Evolutionary conservation across 1,140 invertebrate species (phyloP).

Genomic region (Sweltsa coloradensis): DNA sequence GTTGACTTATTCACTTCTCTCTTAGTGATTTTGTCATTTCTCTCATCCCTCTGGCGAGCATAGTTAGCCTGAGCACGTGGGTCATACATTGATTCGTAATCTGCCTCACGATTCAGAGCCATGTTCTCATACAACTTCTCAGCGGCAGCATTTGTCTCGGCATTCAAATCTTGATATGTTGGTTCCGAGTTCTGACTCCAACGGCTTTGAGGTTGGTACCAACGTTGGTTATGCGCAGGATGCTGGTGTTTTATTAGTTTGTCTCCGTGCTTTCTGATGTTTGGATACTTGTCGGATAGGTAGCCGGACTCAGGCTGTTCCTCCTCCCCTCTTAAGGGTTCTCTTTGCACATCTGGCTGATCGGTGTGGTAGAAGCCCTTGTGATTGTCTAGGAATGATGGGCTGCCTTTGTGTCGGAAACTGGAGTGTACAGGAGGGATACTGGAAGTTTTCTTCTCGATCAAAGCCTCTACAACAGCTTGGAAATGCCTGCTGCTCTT

Average conservation of each 20-base stretch:
- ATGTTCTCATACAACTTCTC: too few relatives aligned
- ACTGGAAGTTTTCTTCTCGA: neutral
- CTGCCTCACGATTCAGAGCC: too few relatives aligned
- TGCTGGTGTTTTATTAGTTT: neutral
- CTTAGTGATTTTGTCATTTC: too few relatives aligned
- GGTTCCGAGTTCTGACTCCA: neutral
- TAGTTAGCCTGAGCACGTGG: too few relatives aligned
- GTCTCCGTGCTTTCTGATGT: slow-evolving; percentile 2
- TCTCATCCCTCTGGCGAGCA: too few relatives aligned
- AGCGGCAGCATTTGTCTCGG: too few relatives aligned
- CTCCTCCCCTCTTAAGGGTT: neutral
- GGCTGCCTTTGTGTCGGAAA: slow-evolving; percentile 3
- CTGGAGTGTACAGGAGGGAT: neutral
- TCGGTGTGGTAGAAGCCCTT: neutral
- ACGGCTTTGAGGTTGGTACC: neutral
- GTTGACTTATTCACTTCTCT: too few relatives aligned
- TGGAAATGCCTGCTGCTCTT: neutral
- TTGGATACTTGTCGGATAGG: neutral
- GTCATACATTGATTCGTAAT: too few relatives aligned
- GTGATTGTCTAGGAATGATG: neutral
- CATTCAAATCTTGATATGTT: slow-evolving; percentile 1
- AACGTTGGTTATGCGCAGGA: neutral
- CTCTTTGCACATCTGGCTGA: neutral
- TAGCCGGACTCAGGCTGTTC: neutral
- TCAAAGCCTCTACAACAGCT: neutral